phyloP scores from a whole-genome alignment of 2,113 vertebrate species.

The Columbina picui region DNA sequence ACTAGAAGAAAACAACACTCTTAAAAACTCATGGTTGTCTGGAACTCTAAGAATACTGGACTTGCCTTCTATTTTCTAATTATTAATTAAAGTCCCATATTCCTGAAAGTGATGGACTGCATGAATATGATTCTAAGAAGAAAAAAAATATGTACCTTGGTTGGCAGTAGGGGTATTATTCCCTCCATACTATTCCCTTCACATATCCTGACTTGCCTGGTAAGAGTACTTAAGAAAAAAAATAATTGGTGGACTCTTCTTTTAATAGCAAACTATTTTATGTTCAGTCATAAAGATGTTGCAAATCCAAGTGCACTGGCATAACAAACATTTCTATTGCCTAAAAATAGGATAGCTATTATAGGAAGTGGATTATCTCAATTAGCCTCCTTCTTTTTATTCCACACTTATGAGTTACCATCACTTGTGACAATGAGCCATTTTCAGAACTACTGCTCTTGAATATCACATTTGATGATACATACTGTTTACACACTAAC shows the following conservation, averaged over 20 bases:
- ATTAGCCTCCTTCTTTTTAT: background rate
- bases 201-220: background rate
- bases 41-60: background rate
- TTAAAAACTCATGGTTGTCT: background rate
- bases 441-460: background rate
- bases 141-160: background rate
- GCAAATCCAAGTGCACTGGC: conserved; percentile 17
- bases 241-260: conserved; percentile 6
- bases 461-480: background rate
- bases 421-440: background rate
- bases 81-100: background rate
- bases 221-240: background rate
- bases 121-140: background rate
- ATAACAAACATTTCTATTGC: background rate
- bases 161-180: background rate
- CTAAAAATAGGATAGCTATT: background rate
- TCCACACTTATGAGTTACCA: background rate
- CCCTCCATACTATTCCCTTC: background rate
- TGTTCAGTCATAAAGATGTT: conserved; percentile 2
- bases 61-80: background rate
- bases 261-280: conserved; percentile 43
- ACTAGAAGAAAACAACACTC: background rate
- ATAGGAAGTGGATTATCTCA: background rate
- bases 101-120: background rate
- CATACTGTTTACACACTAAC: background rate